Percentiles rank a stretch among this genome's conserved stretches.
phyloP scores from a whole-genome alignment of 2,113 vertebrate species.

The Dicaeum eximium region DNA sequence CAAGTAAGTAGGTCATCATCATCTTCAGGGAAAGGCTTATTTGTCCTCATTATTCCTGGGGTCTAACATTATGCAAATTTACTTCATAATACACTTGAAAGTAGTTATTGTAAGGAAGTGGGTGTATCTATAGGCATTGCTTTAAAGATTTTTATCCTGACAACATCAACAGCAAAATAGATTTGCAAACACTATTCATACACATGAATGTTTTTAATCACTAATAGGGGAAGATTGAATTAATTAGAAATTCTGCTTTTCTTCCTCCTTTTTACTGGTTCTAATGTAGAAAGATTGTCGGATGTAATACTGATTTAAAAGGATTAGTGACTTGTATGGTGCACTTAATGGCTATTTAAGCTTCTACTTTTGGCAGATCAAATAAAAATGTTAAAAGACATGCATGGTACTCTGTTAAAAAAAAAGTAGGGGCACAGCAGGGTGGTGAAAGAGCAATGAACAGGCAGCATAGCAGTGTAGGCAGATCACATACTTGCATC shows the following conservation, averaged over 20 bases:
- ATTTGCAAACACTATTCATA: neutral
- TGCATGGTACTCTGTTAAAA: neutral
- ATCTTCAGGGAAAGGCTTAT: conserved; percentile 40
- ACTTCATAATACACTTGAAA: neutral
- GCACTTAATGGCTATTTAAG: neutral
- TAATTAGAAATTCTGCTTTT: neutral
- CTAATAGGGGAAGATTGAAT: neutral
- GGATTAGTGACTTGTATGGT: neutral
- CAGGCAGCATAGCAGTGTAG: neutral
- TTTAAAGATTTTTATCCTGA: neutral
- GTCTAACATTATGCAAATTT: neutral
- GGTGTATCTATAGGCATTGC: neutral
- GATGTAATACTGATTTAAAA: neutral
- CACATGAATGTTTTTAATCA: neutral
- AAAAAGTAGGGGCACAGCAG: neutral
- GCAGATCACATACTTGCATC: neutral
- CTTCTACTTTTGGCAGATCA: neutral
- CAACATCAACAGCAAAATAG: neutral
- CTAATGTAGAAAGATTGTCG: neutral
- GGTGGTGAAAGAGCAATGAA: neutral
- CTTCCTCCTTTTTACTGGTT: neutral
- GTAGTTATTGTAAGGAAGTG: neutral
- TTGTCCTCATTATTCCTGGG: conserved; percentile 22
- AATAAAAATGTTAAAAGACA: neutral
- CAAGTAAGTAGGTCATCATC: conserved; percentile 51